Evolutionary conservation across 2,113 vertebrate genomes (phyloP), one percentile per base, ranked within the genome.

Genomic region (Gavialis gangeticus): DNA sequence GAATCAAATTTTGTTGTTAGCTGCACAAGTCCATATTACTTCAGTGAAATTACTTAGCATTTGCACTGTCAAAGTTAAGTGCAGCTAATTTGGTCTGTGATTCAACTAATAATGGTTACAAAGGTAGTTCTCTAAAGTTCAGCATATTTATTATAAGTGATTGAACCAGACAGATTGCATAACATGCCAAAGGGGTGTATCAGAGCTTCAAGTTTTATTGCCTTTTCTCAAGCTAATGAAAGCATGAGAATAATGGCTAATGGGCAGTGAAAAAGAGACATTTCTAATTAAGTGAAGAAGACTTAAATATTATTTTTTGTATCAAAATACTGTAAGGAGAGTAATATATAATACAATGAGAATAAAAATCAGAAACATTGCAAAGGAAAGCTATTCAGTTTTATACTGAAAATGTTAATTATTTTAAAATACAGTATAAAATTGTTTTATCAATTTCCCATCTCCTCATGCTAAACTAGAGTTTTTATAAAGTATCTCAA

Each of bases 351-450:
- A 76, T 13, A 71, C 18, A 30, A 71, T 28, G 12, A 81, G 85
- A n/a, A 92, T 67, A 2, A 79, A 88, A 82, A 69, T 34, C 37
- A 58, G 1, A 91, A 75, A 67, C 16, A 57, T 15, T 87, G 1
- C 10, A 79, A 5, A 2, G 1, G 55, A 76, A 81, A 92, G 3
- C 1, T 17, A n/a, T 0, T 0, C 0, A 4, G 54, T 71, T 79
- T 82, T 59, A 82, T 8, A 92, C 63, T 3, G 0, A 77, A 89
- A 86, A 56, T 30, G 1, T 73, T 56, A 46, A 63, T 4, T 80
- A 15, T 73, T 86, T 87, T 86, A 57, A 81, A 58, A 21, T 54
- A 0, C 46, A 27, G 4, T 30, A 3, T 56, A 66, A 88, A 11
- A 15, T 37, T 80, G 76, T 76, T 54, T 25, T 63, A 57, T 57